These are phyloP conservation scores for Daubentonia madagascariensis DNA, from an alignment of 2,113 vertebrate genomes.

Conservation along the genomic window DNA sequence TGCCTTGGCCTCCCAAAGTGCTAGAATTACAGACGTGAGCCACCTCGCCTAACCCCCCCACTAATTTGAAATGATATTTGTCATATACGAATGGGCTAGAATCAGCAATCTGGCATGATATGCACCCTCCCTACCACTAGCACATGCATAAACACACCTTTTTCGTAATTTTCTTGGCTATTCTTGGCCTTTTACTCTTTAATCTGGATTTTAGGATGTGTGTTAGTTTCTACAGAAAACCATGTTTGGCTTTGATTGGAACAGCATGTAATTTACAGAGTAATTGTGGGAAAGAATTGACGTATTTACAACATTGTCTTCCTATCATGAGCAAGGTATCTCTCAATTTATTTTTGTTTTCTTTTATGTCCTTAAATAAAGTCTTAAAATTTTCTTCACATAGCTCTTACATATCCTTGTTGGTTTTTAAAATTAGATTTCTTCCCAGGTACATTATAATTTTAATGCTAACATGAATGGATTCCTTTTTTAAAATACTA, in stretches of 20 bases:
- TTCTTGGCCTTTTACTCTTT: neutral
- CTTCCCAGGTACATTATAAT: neutral
- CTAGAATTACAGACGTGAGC: too few species aligned
- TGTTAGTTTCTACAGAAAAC: neutral
- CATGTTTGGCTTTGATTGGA: neutral
- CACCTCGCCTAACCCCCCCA: neutral
- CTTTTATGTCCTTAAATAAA: slow-evolving; percentile 16
- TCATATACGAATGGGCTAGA: neutral
- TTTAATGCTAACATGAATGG: neutral
- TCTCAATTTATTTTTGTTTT: neutral
- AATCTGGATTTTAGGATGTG: neutral
- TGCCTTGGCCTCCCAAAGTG: too few species aligned
- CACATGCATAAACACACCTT: neutral
- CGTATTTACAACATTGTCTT: neutral
- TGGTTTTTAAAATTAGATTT: slow-evolving; percentile 22
- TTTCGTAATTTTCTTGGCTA: neutral
- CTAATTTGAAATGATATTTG: slow-evolving; percentile 22
- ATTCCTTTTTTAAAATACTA: neutral
- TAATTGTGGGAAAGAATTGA: neutral
- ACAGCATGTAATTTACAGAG: neutral
- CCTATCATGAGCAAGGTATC: neutral
- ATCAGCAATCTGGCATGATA: neutral
- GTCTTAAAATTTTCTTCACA: neutral
- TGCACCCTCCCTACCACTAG: neutral
- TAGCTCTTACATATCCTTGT: neutral